Percentiles rank a stretch among this genome's conserved stretches.
These are phyloP conservation scores for Pantherophis alleghaniensis DNA, from an alignment of 2,797 vertebrate genomes.

Conservation along the genomic window DNA sequence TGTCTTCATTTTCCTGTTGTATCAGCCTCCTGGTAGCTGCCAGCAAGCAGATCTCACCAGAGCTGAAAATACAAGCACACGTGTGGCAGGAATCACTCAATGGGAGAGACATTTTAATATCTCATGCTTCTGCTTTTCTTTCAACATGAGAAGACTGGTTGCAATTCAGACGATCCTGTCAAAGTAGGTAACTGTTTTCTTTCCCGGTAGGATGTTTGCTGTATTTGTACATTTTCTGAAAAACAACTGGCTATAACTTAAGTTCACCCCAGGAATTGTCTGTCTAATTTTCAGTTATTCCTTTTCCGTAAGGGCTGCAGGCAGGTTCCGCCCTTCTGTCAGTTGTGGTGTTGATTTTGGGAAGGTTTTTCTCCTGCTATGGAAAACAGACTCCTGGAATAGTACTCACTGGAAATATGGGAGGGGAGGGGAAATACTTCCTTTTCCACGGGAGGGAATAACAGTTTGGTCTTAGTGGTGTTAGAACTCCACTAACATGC, in stretches of 20 bases:
- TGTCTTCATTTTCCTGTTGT: conserved; percentile 76
- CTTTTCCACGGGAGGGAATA: conserved; percentile 44
- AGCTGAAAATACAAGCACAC: conserved; percentile 75
- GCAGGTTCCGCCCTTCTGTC: conserved; percentile 38
- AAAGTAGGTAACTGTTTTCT: conserved; percentile 68
- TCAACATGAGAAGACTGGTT: conserved; percentile 67
- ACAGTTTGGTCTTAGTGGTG: conserved; percentile 50
- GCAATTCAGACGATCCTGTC: conserved; percentile 64
- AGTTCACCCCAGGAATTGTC: conserved; percentile 46
- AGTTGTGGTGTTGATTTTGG: conserved; percentile 29
- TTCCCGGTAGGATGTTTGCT: conserved; percentile 40
- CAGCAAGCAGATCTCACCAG: conserved; percentile 69
- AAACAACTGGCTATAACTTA: conserved; percentile 55
- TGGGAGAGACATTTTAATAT: conserved; percentile 64
- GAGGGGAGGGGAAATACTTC: background rate
- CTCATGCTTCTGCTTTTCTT: conserved; percentile 54
- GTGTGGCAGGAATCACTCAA: conserved; percentile 68
- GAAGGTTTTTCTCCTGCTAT: conserved; percentile 41
- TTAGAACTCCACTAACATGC: conserved; percentile 41
- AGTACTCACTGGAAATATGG: conserved; percentile 52
- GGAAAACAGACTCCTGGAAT: conserved; percentile 56
- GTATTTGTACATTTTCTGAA: conserved; percentile 44
- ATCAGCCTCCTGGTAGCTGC: conserved; percentile 71
- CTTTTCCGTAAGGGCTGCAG: conserved; percentile 33
- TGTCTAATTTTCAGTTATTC: conserved; percentile 27